Evolutionary conservation across 2,113 vertebrate genomes (phyloP).

Genomic region (Zingel zingel): DNA sequence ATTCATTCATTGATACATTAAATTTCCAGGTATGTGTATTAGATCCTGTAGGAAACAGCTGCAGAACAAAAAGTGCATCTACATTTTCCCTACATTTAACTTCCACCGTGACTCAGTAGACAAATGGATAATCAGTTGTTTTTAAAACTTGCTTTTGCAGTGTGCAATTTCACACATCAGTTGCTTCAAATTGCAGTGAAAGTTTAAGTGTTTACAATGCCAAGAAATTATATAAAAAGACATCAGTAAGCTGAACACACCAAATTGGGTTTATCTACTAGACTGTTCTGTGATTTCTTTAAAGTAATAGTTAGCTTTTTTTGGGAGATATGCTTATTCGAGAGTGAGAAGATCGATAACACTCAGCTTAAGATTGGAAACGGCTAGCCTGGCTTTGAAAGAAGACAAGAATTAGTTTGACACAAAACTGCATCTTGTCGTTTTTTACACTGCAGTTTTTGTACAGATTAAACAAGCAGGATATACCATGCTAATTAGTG

Average conservation of each 20-base stretch:
- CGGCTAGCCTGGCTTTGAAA: neutral
- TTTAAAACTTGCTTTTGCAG: conserved; percentile 22
- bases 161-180: conserved; percentile 58
- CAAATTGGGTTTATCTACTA: conserved; percentile 26
- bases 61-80: conserved; percentile 17
- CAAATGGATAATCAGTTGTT: neutral
- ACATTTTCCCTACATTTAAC: neutral
- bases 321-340: neutral
- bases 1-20: conserved; percentile 57
- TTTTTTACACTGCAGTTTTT: no score
- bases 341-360: neutral
- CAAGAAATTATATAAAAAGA: conserved; percentile 47
- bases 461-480: no score
- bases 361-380: neutral
- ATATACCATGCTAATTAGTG: no score
- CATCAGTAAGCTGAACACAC: conserved; percentile 8
- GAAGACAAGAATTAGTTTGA: neutral
- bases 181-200: conserved; percentile 59
- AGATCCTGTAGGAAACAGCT: conserved; percentile 45
- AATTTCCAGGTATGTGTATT: conserved; percentile 37
- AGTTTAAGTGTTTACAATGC: conserved; percentile 51
- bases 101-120: neutral
- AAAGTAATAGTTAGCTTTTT: neutral
- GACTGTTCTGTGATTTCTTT: neutral
- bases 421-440: no score